Evolutionary conservation across 2,113 vertebrate species (phyloP).

Genomic region (Phyllostomus discolor): DNA sequence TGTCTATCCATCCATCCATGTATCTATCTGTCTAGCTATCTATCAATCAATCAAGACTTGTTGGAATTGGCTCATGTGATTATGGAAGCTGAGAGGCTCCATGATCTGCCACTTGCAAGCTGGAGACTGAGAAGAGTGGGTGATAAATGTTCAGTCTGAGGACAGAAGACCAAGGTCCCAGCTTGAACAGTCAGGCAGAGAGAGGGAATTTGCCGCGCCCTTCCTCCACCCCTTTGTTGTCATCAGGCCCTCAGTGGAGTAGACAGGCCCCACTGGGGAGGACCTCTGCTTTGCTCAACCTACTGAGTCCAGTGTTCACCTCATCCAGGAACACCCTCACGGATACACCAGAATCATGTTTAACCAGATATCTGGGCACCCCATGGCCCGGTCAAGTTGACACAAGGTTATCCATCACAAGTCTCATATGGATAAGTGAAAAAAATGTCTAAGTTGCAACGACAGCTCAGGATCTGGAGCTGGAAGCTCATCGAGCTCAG

Average conservation of each 20-base stretch:
- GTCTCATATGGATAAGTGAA: background rate
- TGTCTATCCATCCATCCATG: too few relatives aligned
- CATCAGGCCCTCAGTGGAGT: background rate
- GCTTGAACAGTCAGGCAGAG: background rate
- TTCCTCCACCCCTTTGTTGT: background rate
- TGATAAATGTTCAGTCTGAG: background rate
- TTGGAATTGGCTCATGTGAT: background rate
- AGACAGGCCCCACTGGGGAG: background rate
- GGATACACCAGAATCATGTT: background rate
- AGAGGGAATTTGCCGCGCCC: background rate
- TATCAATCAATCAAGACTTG: background rate
- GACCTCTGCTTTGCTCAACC: background rate
- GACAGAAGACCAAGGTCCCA: background rate
- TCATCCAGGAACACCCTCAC: background rate
- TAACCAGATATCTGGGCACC: background rate
- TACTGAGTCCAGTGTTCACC: background rate
- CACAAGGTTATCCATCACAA: background rate
- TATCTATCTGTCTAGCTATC: background rate
- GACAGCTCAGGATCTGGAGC: background rate
- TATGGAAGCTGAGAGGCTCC: background rate
- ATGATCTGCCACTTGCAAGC: background rate
- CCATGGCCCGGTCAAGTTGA: background rate
- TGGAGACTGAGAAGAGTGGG: background rate
- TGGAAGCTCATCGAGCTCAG: background rate
- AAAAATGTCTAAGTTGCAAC: background rate